Conservation (phyloP, 1,140 invertebrate genomes). For the Oncopeltus fasciatus region DNA sequence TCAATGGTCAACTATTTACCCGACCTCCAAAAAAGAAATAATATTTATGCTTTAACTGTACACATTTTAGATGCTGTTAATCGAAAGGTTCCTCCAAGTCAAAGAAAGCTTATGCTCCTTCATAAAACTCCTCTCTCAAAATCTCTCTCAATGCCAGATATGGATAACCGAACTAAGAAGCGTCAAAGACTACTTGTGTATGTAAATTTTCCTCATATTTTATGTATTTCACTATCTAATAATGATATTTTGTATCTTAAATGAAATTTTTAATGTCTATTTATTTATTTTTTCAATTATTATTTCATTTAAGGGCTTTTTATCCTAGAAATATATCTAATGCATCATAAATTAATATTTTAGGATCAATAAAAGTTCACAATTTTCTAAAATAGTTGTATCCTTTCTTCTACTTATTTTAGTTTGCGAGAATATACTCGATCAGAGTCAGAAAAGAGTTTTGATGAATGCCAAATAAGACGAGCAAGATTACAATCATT, state of each 20-base stretch:
- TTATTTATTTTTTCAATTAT: no score
- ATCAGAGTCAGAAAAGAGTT: slow-evolving; percentile 62
- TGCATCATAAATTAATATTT: no score
- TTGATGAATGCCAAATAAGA: slow-evolving; percentile 49
- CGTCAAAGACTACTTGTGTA: slow-evolving; percentile 49
- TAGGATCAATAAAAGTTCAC: background rate
- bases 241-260: no score
- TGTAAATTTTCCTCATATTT: slow-evolving; percentile 30
- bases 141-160: slow-evolving; percentile 67
- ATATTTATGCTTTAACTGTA: no score
- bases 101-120: slow-evolving; percentile 35
- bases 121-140: slow-evolving; percentile 51
- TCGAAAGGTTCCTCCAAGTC: no score
- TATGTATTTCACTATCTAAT: no score
- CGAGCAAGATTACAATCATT: slow-evolving; percentile 45
- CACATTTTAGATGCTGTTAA: slow-evolving; percentile 3
- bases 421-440: slow-evolving; percentile 50
- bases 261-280: no score
- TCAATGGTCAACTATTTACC: no score
- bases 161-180: slow-evolving; percentile 56
- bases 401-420: slow-evolving; percentile 25
- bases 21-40: no score
- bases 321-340: no score
- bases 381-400: background rate
- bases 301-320: no score